Percentiles rank a stretch among this genome's conserved stretches.
Evolutionary conservation across 30 jellyfish, hydroid and myxozoan species (phyloP).

Genomic region (Clytia hemisphaerica): DNA sequence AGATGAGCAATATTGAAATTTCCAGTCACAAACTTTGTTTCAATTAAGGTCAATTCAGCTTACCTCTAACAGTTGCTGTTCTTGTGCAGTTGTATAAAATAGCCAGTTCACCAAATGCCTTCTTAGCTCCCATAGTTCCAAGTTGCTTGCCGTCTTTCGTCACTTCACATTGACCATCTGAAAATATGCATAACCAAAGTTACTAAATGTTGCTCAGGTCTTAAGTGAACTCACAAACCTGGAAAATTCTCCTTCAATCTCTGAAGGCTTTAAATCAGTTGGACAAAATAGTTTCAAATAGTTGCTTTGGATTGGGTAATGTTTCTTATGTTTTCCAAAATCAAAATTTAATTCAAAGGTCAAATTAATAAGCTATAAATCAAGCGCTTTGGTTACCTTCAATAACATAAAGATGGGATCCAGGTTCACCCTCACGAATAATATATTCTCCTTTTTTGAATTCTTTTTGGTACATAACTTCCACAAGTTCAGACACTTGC

Average conservation of each 20-base stretch:
- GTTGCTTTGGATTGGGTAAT: too few species aligned
- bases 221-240: too few species aligned
- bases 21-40: not conserved
- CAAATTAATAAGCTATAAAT: too few species aligned
- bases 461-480: constrained; percentile 89
- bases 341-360: not conserved
- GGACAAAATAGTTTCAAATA: too few species aligned
- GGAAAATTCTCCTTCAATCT: too few species aligned
- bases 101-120: constrained; percentile 98
- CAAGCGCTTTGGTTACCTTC: constrained; percentile 94
- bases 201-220: not conserved
- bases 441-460: constrained; percentile 86
- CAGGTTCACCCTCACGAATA: constrained; percentile 98
- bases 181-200: not conserved
- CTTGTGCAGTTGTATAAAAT: constrained; percentile 93
- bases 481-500: constrained; percentile 93
- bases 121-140: constrained; percentile 92
- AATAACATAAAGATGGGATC: constrained; percentile 88
- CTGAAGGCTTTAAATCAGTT: too few species aligned
- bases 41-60: too few species aligned
- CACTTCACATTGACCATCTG: constrained; percentile 96
- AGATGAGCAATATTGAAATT: not conserved
- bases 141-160: constrained; percentile 84
- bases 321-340: not conserved
- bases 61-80: constrained; percentile 99